Base-by-base conservation (phyloP, 2,888 invertebrate genomes). In the Chalcosyrphus nemorum region DNA sequence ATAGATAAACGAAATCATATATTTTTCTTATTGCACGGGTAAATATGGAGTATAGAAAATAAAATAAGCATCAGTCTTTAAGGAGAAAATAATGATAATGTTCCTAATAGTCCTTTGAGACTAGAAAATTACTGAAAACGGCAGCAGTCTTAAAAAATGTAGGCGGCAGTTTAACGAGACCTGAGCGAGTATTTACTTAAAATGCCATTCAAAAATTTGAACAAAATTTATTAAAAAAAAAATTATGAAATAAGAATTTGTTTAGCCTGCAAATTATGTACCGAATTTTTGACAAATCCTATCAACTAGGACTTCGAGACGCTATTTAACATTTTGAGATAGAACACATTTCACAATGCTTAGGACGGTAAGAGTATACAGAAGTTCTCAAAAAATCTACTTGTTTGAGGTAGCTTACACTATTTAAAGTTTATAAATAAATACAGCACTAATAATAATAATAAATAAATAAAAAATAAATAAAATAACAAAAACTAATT, bases 291-390 rank as follows among this genome's bases (percentile, higher is more conserved):
- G n/a, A n/a, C n/a, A n/a, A n/a, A n/a, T n/a, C n/a, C n/a, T n/a
- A n/a, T n/a, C n/a, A n/a, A n/a, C n/a, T n/a, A n/a, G n/a, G n/a
- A n/a, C n/a, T 24, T 24, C 4, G 24, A 24, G 24, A 24, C 4
- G 24, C 24, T 24, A 54, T 15, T 54, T 17, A 17, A 56, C 32
- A 17, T 11, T 38, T 35, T 56, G 19, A 32, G 13, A 35, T 32
- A 32, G 17, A 56, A 74, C 24, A 45, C 47, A 9, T 45, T 27
- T 61, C 43, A 32, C 29, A 63, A 61, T 45, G 41, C 17, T 38
- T 24, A 71, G 78, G 78, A 78, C 78, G 78, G 78, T 71, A 41
- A 57, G 7, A 56, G 29, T 65, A 50, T 56, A 71, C 63, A 65
- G 50, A 43, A 71, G 19, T 35, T 13, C 45, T 47, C 15, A 9